Evolutionary conservation across 2,797 vertebrate genomes (phyloP).

Genomic region (Enteromius thamalakanensis): DNA sequence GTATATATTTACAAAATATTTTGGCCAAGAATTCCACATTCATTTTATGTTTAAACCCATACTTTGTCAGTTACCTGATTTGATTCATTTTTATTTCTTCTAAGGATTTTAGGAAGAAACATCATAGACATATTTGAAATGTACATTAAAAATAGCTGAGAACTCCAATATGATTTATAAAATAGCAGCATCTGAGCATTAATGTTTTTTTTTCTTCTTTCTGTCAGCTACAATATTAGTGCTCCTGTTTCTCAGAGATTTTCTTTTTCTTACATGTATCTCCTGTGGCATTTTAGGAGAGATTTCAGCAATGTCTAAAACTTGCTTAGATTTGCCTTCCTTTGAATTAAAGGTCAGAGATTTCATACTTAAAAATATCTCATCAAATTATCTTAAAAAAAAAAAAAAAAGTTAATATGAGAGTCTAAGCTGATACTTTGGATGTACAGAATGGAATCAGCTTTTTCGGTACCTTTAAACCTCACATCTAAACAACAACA

Average conservation of each 20-base stretch:
- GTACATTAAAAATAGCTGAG: not conserved
- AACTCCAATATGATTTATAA: not conserved
- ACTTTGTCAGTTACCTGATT: not conserved
- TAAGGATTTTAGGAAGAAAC: not conserved
- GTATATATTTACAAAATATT: too few species aligned
- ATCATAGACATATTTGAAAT: not conserved
- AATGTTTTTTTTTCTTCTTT: not conserved
- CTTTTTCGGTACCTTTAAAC: not conserved
- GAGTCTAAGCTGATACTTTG: not conserved
- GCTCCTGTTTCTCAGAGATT: not conserved
- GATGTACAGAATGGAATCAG: not conserved
- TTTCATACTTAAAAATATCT: not conserved
- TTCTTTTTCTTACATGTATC: not conserved
- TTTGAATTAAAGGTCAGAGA: too few species aligned
- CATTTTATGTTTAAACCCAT: not conserved
- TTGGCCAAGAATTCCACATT: not conserved
- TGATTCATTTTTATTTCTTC: constrained; percentile 1
- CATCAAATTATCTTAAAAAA: not conserved
- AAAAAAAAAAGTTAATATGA: not conserved
- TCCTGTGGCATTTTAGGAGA: not conserved
- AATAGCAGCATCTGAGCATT: not conserved
- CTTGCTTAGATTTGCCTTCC: not conserved
- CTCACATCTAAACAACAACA: not conserved
- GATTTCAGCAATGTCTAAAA: not conserved
- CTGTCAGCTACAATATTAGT: not conserved